A percentile compares a stretch with the other conserved stretches of the same genome.
phyloP scores from a whole-genome alignment of 2,888 invertebrate genomes.

The Chrysolina americana region DNA sequence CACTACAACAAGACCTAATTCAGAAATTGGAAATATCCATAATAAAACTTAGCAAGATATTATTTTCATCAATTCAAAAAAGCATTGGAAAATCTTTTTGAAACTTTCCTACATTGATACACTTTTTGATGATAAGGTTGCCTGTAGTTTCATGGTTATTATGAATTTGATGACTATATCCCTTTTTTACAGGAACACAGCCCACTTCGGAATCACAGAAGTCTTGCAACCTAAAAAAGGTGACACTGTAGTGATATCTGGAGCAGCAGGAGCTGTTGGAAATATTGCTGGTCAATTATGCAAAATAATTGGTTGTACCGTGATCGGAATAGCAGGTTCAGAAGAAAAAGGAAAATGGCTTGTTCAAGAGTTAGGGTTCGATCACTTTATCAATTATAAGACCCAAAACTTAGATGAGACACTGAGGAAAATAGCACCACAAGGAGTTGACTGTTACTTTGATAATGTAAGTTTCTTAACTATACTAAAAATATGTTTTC shows the following conservation, averaged over 20 bases:
- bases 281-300: constrained; percentile 85
- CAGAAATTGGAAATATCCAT: no score
- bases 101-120: no score
- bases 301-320: constrained; percentile 79
- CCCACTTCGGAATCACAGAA: constrained; percentile 82
- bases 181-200: constrained; percentile 72
- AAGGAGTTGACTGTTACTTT: constrained; percentile 83
- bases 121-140: no score
- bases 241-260: constrained; percentile 81
- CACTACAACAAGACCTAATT: no score
- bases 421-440: constrained; percentile 75
- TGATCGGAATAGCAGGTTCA: constrained; percentile 81
- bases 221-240: constrained; percentile 80
- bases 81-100: no score
- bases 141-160: no score
- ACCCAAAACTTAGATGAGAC: constrained; percentile 71
- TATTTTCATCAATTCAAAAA: no score
- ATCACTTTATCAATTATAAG: constrained; percentile 82
- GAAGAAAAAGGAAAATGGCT: constrained; percentile 80
- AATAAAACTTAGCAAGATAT: no score
- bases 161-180: no score
- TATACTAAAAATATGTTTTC: no score
- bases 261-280: constrained; percentile 87
- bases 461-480: constrained; percentile 76
- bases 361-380: constrained; percentile 78